Evolutionary conservation across 2,888 invertebrate species (phyloP), one percentile per base, ranked within the genome.

Genomic region (Lithophane socia): DNA sequence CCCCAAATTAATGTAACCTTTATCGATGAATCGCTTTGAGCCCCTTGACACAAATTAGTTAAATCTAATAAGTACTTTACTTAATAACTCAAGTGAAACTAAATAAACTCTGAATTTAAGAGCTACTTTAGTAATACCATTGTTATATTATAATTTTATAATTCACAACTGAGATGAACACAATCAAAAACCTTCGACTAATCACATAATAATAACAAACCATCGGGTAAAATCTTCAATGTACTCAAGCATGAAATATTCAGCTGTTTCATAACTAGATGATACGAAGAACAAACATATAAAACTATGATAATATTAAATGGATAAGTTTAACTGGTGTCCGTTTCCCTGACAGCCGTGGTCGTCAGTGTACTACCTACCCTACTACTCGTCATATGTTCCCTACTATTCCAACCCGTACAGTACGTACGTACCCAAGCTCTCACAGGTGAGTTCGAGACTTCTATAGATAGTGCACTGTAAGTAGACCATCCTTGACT

Each of bases 371-470:
- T 96, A 95, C 95, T 96, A 96, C 94, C 78, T 80, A 80, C 77
- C 81, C 58, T 80, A 80, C 78, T 78, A 78, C 77, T 92, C 95
- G 80, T 92, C 95, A 86, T 92, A 92, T 84, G 91, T 93, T 88
- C 94, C 95, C 88, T 94, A 92, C 92, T 95, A 95, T 93, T 92
- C 94, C 93, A 90, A 92, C 86, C 95, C 96, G 92, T 95, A 94
- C 93, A 88, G 94, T 90, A 90, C 94, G 86, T 96, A 96, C 89
- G 92, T 94, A 90, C 96, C 96, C 83, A 95, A 90, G 91, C 92
- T 96, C 84, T 94, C 95, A 60, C 96, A 96, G 96, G 96, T 96
- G 92, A 96, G 96, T 94, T 66, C 47, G 70, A 84, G 73, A 77
- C 73, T 71, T 73, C 70, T 79, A 75, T 85, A 85, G 83, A 80